These are phyloP conservation scores for Anorthoa munda DNA, from an alignment of 2,888 invertebrate species.

Conservation along the genomic window DNA sequence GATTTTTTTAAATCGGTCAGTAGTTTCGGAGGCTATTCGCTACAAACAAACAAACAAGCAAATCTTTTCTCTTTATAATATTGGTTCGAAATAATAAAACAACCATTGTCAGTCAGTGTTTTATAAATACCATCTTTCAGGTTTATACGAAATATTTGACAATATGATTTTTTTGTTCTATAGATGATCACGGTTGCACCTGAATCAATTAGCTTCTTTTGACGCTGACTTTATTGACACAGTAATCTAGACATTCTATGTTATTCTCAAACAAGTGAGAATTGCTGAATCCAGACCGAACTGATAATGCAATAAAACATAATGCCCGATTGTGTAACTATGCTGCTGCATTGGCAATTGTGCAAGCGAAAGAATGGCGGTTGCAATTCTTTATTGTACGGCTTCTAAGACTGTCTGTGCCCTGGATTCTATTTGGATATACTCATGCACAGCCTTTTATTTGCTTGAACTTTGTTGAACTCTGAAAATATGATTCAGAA, in stretches of 20 bases:
- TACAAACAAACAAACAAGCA: no score
- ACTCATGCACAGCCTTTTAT: neutral
- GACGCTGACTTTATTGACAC: constrained; percentile 9
- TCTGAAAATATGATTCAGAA: neutral
- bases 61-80: no score
- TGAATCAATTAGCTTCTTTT: neutral
- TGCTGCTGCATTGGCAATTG: constrained; percentile 54
- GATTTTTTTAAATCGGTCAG: no score
- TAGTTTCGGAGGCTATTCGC: no score
- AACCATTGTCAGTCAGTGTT: no score
- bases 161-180: neutral
- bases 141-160: no score
- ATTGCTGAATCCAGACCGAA: constrained; percentile 51
- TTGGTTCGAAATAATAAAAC: no score
- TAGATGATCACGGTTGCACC: neutral
- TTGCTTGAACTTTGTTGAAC: constrained; percentile 21
- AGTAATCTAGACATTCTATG: constrained; percentile 31
- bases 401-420: constrained; percentile 33
- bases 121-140: no score
- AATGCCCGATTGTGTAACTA: constrained; percentile 50
- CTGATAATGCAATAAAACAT: constrained; percentile 66
- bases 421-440: constrained; percentile 6
- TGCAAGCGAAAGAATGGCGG: constrained; percentile 48
- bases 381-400: constrained; percentile 29
- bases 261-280: constrained; percentile 24